Evolutionary conservation across 2,888 invertebrate genomes (phyloP), one percentile per base, ranked within the genome.

Genomic region (Zele albiditarsus): DNA sequence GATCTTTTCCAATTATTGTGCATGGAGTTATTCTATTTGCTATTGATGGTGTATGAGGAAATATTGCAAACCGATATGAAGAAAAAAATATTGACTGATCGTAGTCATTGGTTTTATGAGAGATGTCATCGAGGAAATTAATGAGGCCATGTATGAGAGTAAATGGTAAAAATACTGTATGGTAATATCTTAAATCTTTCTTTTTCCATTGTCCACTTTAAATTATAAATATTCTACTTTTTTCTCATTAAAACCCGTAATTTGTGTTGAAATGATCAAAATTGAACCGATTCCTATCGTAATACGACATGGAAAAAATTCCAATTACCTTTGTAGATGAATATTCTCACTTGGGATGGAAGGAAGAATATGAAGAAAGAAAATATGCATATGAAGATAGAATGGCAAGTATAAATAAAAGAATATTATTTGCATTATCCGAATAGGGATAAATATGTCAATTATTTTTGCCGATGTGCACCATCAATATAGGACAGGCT

Each of bases 401-500:
- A 60, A 16, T 28, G 62, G 31, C 28, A 28, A 12, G 25, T 16
- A 3, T 16, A 14, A 28, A 62, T 62, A 5, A 20, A 31, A 63
- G 5, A 31, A 31, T 28, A 31, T 63, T 33, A 20, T 63, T 63
- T 63, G 31, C 38, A 38, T 63, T 63, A 33, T 63, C 23, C 63
- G 2, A 28, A 60, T 27, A 27, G 38, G 31, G 33, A 23, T 25
- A 63, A 23, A 38, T 20, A 53, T 53, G 33, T 20, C 23, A 38
- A 63, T 33, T 27, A 33, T 63, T 38, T 33, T 63, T 23, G 33
- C 33, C 12, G 38, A 3, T 63, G 31, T n/a, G 4, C 20, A 53
- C 8, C n/a, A 20, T 53, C 53, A 53, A 53, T 53, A 68, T 27
- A 31, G 33, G 69, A 62, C 66, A 73, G 57, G 33, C 16, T 20